Conservation (phyloP, 2,888 invertebrate species). For the Agonopterix heracliana region DNA sequence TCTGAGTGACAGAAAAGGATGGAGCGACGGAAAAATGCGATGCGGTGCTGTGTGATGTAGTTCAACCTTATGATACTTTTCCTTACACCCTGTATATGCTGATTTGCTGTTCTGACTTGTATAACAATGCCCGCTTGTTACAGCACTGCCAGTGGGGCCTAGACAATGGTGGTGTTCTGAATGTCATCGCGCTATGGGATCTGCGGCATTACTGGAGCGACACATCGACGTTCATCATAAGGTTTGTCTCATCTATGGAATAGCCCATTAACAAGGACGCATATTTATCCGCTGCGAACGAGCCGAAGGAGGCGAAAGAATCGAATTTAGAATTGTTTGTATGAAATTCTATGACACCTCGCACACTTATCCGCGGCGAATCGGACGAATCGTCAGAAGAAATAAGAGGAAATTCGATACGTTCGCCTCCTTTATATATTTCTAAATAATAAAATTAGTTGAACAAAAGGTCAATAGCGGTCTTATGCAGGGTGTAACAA, state of each 20-base stretch:
- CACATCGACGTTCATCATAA: conserved; percentile 35
- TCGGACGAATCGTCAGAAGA: no score
- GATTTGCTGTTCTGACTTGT: neutral
- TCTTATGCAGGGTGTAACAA: no score
- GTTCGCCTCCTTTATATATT: no score
- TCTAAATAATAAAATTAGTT: no score
- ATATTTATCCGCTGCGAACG: no score
- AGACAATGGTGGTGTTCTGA: conserved; percentile 42
- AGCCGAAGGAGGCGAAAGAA: no score
- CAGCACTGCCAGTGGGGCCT: conserved; percentile 10
- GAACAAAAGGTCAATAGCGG: no score
- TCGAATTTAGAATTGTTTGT: no score
- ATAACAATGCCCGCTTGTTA: neutral
- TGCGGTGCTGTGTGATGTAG: neutral
- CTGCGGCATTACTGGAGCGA: conserved; percentile 23
- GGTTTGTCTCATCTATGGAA: conserved; percentile 19
- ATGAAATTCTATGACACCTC: no score
- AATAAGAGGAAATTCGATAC: no score
- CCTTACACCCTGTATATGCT: neutral
- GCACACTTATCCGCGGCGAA: no score
- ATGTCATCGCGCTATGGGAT: conserved; percentile 30
- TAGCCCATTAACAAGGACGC: no score
- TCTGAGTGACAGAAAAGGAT: neutral
- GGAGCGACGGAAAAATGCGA: neutral
- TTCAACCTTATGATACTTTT: neutral